Percentiles rank a stretch among this genome's conserved stretches.
Conservation (phyloP, 2,888 invertebrate genomes). For the Athetis lepigone region DNA sequence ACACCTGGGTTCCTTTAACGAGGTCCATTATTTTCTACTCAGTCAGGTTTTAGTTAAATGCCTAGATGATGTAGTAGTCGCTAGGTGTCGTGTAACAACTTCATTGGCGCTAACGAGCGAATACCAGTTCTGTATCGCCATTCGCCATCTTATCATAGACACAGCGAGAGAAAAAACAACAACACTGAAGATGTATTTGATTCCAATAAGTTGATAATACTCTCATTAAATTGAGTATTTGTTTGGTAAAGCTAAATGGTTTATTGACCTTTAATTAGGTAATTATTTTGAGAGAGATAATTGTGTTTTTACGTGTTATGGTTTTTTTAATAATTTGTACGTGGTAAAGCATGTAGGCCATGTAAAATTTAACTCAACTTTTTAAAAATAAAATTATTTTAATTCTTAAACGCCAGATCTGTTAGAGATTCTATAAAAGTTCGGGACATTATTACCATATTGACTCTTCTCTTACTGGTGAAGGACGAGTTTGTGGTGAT, state of each 20-base stretch:
- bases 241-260: not conserved
- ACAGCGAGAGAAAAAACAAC: constrained; percentile 8
- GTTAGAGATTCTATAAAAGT: too few species aligned
- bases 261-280: not conserved
- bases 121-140: constrained; percentile 57
- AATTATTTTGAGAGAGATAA: not conserved
- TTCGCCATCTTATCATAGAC: constrained; percentile 32
- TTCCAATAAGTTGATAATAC: constrained; percentile 10
- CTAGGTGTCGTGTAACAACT: constrained; percentile 52
- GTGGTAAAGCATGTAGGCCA: too few species aligned
- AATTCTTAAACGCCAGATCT: too few species aligned
- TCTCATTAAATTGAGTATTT: not conserved
- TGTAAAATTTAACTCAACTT: too few species aligned
- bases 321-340: too few species aligned
- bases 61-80: constrained; percentile 45
- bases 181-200: constrained; percentile 2
- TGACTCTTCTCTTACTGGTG: too few species aligned
- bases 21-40: constrained; percentile 21
- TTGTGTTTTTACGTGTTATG: too few species aligned
- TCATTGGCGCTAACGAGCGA: constrained; percentile 57
- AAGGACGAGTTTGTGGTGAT: too few species aligned
- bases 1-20: not conserved
- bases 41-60: constrained; percentile 39
- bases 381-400: too few species aligned
- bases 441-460: too few species aligned